phyloP scores from a whole-genome alignment of 2,888 invertebrate species.

The Adineta ricciae region DNA sequence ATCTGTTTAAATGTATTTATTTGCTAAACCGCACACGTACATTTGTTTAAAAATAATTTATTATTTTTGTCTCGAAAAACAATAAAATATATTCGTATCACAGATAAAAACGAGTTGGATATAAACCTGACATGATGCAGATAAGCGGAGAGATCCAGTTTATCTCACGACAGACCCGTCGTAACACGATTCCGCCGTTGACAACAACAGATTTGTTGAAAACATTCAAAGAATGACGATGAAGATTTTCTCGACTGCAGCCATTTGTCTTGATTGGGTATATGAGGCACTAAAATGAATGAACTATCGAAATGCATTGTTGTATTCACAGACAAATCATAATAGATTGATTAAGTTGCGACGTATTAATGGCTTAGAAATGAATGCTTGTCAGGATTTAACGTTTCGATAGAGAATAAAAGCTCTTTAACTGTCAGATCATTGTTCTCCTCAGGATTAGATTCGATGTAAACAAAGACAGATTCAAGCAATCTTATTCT shows the following conservation, averaged over 20 bases:
- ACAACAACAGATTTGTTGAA: not conserved
- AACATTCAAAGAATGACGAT: not conserved
- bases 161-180: not conserved
- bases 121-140: not conserved
- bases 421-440: no score
- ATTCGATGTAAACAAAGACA: no score
- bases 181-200: not conserved
- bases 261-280: not conserved
- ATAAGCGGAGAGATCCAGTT: not conserved
- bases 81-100: not conserved
- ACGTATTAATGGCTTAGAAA: no score
- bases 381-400: no score
- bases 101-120: not conserved
- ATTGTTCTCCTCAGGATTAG: no score
- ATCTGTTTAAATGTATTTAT: conserved; percentile 39
- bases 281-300: not conserved
- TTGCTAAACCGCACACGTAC: not conserved
- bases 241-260: not conserved
- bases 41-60: not conserved
- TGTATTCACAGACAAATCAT: no score
- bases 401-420: no score
- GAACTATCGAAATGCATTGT: no score
- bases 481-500: no score
- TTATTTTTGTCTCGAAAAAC: not conserved
- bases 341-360: no score